These are phyloP conservation scores for Rhineura floridana DNA, from an alignment of 2,113 vertebrate species.

Conservation along the genomic window DNA sequence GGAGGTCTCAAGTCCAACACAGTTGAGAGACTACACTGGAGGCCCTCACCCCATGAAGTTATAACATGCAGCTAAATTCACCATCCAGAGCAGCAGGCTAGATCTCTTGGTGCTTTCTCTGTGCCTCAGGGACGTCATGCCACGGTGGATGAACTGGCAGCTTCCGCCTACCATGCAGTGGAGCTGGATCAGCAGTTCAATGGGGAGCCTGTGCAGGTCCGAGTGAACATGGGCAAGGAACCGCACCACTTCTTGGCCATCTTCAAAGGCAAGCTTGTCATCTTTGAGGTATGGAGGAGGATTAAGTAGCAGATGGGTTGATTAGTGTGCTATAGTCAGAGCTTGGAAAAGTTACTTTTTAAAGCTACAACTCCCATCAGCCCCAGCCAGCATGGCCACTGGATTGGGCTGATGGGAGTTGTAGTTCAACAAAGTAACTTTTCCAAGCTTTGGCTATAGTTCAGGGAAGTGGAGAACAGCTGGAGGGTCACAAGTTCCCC, in stretches of 20 bases:
- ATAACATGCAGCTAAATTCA: background rate
- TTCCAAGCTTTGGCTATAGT: background rate
- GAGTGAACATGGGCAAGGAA: slow-evolving; percentile 88
- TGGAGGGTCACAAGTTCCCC: background rate
- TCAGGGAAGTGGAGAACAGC: no score
- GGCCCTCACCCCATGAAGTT: background rate
- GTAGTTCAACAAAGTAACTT: no score
- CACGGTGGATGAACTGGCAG: slow-evolving; percentile 85
- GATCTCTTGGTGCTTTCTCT: background rate
- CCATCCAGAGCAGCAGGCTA: background rate
- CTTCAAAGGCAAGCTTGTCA: slow-evolving; percentile 88
- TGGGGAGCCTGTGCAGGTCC: slow-evolving; percentile 82
- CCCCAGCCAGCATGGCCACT: no score
- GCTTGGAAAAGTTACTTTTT: no score
- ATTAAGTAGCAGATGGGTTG: no score
- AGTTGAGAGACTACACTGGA: background rate
- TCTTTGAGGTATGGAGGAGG: slow-evolving; percentile 81
- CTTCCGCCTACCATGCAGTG: slow-evolving; percentile 85
- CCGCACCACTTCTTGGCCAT: slow-evolving; percentile 89
- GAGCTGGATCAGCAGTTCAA: slow-evolving; percentile 81
- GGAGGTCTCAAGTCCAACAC: background rate
- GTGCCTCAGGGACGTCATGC: slow-evolving; percentile 81
- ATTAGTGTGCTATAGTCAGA: no score
- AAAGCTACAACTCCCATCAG: no score
- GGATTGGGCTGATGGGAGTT: no score